These are phyloP conservation scores for Serilophus lunatus DNA, from an alignment of 2,113 vertebrate species.

Conservation along the genomic window DNA sequence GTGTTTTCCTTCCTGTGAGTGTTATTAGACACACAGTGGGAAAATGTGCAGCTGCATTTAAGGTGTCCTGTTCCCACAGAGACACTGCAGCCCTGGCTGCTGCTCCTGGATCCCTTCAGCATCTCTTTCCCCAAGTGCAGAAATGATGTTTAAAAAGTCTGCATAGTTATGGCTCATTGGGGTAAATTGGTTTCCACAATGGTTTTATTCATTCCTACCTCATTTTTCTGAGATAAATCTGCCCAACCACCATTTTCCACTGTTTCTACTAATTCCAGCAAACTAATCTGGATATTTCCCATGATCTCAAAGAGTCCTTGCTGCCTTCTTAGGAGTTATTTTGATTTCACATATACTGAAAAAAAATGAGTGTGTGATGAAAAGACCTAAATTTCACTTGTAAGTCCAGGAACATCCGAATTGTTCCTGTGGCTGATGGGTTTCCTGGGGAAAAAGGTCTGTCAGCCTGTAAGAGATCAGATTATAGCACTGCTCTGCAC, in stretches of 20 bases:
- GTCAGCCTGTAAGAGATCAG: not conserved
- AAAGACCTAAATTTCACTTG: not conserved
- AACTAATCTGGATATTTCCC: not conserved
- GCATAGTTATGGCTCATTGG: not conserved
- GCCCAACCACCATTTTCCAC: not conserved
- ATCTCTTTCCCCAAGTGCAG: not conserved
- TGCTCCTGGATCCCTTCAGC: not conserved
- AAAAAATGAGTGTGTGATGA: not conserved
- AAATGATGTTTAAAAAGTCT: not conserved
- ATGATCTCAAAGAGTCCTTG: not conserved
- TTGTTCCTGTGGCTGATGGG: not conserved
- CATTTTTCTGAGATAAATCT: not conserved
- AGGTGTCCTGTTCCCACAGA: fast-evolving
- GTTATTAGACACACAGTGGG: not conserved
- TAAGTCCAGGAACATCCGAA: not conserved
- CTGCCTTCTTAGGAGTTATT: not conserved
- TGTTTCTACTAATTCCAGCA: not conserved
- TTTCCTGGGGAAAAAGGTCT: not conserved
- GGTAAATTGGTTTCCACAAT: not conserved
- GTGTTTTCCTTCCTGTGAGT: not conserved
- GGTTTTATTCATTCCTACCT: not conserved
- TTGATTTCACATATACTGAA: not conserved
- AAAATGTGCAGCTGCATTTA: not conserved
- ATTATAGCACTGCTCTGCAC: not conserved
- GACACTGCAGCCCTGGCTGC: not conserved